Evolutionary conservation across 1,140 invertebrate species (phyloP).

Genomic region (Aphis craccivora): DNA sequence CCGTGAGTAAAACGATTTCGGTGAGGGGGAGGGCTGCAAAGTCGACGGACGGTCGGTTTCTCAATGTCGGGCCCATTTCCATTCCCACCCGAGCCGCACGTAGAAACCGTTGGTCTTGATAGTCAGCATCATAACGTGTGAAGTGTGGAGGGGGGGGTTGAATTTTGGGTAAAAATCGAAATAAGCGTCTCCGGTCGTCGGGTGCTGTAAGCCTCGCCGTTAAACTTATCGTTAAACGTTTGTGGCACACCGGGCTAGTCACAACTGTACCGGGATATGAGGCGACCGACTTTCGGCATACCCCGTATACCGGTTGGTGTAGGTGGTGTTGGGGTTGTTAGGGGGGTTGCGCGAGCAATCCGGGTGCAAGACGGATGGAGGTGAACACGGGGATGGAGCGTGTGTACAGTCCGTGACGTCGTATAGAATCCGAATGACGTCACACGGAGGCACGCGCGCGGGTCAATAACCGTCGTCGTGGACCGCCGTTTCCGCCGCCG

Average conservation of each 20-base stretch:
- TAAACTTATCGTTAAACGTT: neutral
- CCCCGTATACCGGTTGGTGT: neutral
- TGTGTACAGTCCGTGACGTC: constrained; percentile 12
- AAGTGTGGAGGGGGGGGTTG: too few species aligned
- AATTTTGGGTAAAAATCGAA: neutral
- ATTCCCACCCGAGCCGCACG: neutral
- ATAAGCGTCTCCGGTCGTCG: neutral
- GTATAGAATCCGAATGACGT: constrained; percentile 33
- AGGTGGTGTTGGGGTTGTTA: neutral
- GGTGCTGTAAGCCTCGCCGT: too few species aligned
- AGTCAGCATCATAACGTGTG: neutral
- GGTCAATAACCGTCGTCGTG: constrained; percentile 38
- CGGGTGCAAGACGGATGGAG: neutral
- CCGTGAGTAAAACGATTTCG: neutral
- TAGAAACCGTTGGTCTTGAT: neutral
- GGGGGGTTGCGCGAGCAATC: neutral
- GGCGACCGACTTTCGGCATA: neutral
- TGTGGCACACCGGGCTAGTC: neutral
- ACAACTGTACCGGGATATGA: neutral
- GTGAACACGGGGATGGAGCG: neutral
- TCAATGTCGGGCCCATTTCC: neutral
- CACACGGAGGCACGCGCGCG: constrained; percentile 26
- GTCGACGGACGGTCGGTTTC: neutral
- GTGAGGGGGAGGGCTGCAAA: neutral
- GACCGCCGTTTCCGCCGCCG: neutral